Conservation (phyloP, 2,113 vertebrate species). For the Hippotragus niger region DNA sequence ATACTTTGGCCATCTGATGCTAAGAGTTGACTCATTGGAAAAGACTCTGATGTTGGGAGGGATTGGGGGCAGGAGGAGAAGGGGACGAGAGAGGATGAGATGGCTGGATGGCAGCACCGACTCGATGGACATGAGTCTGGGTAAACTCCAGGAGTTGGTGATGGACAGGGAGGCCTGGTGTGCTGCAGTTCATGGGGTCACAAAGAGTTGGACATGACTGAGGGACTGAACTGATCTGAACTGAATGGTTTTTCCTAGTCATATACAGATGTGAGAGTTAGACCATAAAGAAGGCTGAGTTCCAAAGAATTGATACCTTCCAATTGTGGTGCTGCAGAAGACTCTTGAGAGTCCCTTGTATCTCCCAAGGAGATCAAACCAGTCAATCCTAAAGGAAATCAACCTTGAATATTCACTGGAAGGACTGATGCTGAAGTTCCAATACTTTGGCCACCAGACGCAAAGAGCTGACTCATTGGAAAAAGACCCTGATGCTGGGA, state of each 20-base stretch:
- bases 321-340: neutral
- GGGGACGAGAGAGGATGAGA: no score
- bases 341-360: neutral
- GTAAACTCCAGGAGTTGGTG: no score
- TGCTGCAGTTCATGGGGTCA: no score
- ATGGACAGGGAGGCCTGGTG: no score
- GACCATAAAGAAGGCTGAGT: neutral
- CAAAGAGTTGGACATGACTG: neutral
- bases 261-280: neutral
- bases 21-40: no score
- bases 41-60: no score
- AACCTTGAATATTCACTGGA: neutral
- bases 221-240: neutral
- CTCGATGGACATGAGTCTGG: no score
- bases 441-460: neutral
- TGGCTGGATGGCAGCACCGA: no score
- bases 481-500: neutral
- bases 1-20: no score
- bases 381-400: neutral
- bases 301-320: neutral
- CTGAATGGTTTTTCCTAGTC: neutral
- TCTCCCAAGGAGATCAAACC: neutral
- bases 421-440: neutral
- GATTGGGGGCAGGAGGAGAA: no score
- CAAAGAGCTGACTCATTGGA: neutral